Evolutionary conservation across 2,797 vertebrate genomes (phyloP).

Genomic region (Gephyroberyx darwinii): DNA sequence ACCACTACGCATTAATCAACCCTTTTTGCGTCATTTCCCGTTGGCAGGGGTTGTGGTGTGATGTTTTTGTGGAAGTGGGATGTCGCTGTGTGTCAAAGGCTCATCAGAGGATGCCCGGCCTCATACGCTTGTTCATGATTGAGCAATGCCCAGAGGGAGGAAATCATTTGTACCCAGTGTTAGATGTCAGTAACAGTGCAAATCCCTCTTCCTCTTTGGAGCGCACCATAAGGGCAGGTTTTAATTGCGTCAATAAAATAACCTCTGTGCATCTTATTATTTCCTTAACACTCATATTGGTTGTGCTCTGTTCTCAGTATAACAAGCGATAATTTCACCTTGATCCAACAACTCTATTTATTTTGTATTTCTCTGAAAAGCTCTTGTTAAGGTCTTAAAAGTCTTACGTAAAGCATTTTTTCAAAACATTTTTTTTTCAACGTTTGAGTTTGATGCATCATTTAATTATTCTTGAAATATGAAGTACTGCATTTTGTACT

Average conservation of each 20-base stretch:
- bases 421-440: background rate
- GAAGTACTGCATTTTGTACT: background rate
- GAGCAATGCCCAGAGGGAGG: slow-evolving; percentile 61
- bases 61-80: slow-evolving; percentile 77
- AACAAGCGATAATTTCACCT: background rate
- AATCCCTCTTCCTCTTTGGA: slow-evolving; percentile 11
- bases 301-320: background rate
- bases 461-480: slow-evolving; percentile 1
- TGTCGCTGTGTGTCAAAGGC: slow-evolving; percentile 59
- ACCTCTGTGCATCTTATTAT: background rate
- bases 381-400: too few relatives aligned
- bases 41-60: slow-evolving; percentile 32
- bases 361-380: background rate
- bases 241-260: background rate
- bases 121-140: slow-evolving; percentile 59
- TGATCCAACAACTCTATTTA: background rate
- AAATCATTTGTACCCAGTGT: slow-evolving; percentile 64
- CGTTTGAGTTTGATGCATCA: background rate
- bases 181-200: slow-evolving; percentile 40
- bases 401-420: too few relatives aligned
- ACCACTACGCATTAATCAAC: slow-evolving; percentile 45
- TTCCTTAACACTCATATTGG: background rate
- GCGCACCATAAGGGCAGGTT: background rate
- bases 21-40: slow-evolving; percentile 74
- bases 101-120: slow-evolving; percentile 67